A percentile compares a stretch with the other conserved stretches of the same genome.
Conservation (phyloP, 2,888 invertebrate species). For the Gymnocheta viridis region DNA sequence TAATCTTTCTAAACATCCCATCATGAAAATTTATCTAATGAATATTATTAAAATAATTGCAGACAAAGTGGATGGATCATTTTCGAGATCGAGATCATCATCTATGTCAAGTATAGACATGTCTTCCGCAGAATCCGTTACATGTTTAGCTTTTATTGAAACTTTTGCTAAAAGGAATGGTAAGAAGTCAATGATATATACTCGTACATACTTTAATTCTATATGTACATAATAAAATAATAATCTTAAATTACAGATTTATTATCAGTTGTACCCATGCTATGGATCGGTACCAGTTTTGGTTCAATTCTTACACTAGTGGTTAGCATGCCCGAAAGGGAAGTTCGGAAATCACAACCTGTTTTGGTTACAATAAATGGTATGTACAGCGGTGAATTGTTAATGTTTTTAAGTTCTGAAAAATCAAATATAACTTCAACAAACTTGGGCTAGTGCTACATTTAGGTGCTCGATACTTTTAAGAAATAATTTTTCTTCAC, state of each 20-base stretch:
- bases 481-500: too few relatives aligned
- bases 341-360: conserved; percentile 91
- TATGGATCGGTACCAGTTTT: conserved; percentile 98
- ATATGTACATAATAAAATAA: too few relatives aligned
- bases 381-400: conserved; percentile 81
- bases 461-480: too few relatives aligned
- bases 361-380: conserved; percentile 94
- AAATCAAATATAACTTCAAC: background rate
- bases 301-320: conserved; percentile 97
- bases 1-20: background rate
- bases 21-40: conserved; percentile 21
- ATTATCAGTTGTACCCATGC: conserved; percentile 90
- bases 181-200: conserved; percentile 79
- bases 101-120: conserved; percentile 99
- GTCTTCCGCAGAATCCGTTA: conserved; percentile 97
- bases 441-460: background rate
- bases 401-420: background rate
- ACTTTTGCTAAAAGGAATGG: conserved; percentile 97
- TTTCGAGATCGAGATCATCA: conserved; percentile 97
- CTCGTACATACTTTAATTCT: background rate
- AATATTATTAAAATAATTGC: conserved; percentile 82
- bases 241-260: conserved; percentile 85
- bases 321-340: conserved; percentile 91
- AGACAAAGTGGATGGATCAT: conserved; percentile 98
- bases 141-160: conserved; percentile 97